Percentiles rank a stretch among this genome's conserved stretches.
Conservation (phyloP, 1,140 invertebrate species). For the Lasioglossum albipes region DNA sequence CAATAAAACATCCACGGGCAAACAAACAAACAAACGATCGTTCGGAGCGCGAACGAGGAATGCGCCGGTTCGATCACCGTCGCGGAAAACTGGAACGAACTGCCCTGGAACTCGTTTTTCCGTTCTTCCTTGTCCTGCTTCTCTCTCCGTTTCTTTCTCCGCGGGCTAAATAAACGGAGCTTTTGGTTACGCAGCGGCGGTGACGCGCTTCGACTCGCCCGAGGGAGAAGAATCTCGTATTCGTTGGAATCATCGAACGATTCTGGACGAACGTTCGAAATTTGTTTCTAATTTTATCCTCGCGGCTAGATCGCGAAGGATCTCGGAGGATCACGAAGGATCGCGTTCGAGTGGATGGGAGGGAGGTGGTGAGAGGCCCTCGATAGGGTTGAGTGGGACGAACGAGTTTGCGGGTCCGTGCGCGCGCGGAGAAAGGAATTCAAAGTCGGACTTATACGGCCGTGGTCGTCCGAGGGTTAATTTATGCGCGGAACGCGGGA, state of each 20-base stretch:
- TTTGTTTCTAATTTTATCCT: conserved; percentile 9
- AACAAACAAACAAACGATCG: conserved; percentile 41
- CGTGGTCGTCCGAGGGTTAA: conserved; percentile 27
- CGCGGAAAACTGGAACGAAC: conserved; percentile 36
- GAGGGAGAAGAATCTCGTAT: neutral
- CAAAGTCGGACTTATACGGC: neutral
- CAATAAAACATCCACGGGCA: conserved; percentile 33
- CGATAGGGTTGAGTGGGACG: too few species aligned
- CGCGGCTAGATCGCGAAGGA: too few species aligned
- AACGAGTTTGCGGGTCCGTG: neutral
- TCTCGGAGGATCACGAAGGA: neutral
- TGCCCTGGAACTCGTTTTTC: neutral
- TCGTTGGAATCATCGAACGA: neutral
- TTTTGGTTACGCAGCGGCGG: too few species aligned
- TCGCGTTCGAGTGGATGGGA: too few species aligned
- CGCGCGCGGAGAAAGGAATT: conserved; percentile 16
- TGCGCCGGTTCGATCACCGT: conserved; percentile 19
- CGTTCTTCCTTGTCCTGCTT: neutral
- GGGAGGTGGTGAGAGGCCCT: too few species aligned
- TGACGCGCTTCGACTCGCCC: too few species aligned
- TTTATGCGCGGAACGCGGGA: conserved; percentile 45
- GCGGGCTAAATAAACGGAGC: neutral
- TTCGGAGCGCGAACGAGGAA: conserved; percentile 2
- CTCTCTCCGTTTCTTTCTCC: too few species aligned
- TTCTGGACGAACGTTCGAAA: neutral